phyloP scores from a whole-genome alignment of 2,888 invertebrate species.

The Entomobrya multifasciata region DNA sequence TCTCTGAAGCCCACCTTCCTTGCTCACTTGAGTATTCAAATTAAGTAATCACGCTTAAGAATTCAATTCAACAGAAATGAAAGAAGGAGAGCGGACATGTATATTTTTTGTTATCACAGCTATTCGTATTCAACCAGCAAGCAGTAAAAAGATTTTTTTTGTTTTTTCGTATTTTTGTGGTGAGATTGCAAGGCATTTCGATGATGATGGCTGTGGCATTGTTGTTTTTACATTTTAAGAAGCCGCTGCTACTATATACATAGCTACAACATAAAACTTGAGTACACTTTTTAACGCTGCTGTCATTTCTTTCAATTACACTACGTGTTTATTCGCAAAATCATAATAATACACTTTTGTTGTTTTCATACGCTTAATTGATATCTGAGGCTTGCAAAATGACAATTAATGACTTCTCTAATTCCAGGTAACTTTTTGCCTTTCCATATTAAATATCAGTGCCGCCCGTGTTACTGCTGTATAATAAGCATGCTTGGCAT shows the following conservation, averaged over 20 bases:
- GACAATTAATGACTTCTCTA: slow-evolving; percentile 23
- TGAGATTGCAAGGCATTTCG: neutral
- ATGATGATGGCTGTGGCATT: no score
- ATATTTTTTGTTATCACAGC: neutral
- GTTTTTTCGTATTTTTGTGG: neutral
- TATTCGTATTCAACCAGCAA: neutral
- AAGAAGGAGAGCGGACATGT: neutral
- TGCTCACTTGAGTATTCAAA: slow-evolving; percentile 31
- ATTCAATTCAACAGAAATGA: slow-evolving; percentile 28
- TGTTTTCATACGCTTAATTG: slow-evolving; percentile 13
- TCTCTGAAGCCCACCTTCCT: slow-evolving; percentile 7
- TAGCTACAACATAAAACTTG: neutral
- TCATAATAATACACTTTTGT: neutral
- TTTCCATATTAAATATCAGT: neutral
- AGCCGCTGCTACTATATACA: neutral
- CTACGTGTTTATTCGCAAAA: slow-evolving; percentile 4
- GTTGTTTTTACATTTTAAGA: neutral
- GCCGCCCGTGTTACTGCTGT: neutral
- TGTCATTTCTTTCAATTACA: neutral
- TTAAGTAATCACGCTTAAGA: slow-evolving; percentile 49
- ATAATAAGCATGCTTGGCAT: neutral
- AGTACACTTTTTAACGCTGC: neutral
- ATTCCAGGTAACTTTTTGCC: slow-evolving; percentile 6
- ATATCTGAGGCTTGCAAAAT: slow-evolving; percentile 18
- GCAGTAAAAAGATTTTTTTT: neutral